Conservation (phyloP, 2,888 invertebrate species). For the Volucella zonaria region DNA sequence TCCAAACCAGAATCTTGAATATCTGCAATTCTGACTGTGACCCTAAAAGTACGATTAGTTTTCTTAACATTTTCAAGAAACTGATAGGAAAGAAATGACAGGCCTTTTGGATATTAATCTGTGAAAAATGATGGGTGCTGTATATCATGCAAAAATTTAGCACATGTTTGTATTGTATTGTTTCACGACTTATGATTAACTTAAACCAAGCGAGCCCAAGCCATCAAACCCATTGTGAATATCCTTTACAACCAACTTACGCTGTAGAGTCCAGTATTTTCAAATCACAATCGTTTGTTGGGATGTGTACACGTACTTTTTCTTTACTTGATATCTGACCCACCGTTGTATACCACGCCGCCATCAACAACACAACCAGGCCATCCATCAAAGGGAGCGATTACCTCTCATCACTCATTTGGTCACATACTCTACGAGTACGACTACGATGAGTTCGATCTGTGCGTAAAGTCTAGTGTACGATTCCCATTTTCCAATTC, state of each 20-base stretch:
- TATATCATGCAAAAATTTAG: too few species aligned
- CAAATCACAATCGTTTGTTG: constrained; percentile 28
- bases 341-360: constrained; percentile 25
- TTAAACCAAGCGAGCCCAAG: too few species aligned
- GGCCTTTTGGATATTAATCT: too few species aligned
- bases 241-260: background rate
- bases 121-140: too few species aligned
- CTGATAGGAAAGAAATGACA: too few species aligned
- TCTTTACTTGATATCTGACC: constrained; percentile 59
- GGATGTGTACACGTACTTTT: constrained; percentile 34
- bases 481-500: constrained; percentile 19
- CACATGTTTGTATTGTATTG: too few species aligned
- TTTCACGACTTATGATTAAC: too few species aligned
- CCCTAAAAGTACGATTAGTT: too few species aligned
- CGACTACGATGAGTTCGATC: constrained; percentile 7
- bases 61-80: too few species aligned
- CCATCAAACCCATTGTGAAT: too few species aligned
- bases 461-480: constrained; percentile 14
- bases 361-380: constrained; percentile 61
- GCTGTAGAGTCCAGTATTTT: constrained; percentile 20
- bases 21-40: too few species aligned
- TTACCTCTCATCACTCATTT: constrained; percentile 72
- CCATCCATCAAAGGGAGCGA: constrained; percentile 72
- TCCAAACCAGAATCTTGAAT: too few species aligned
- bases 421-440: constrained; percentile 47